Conservation (phyloP, 2,888 invertebrate genomes). For the Timema cristinae region DNA sequence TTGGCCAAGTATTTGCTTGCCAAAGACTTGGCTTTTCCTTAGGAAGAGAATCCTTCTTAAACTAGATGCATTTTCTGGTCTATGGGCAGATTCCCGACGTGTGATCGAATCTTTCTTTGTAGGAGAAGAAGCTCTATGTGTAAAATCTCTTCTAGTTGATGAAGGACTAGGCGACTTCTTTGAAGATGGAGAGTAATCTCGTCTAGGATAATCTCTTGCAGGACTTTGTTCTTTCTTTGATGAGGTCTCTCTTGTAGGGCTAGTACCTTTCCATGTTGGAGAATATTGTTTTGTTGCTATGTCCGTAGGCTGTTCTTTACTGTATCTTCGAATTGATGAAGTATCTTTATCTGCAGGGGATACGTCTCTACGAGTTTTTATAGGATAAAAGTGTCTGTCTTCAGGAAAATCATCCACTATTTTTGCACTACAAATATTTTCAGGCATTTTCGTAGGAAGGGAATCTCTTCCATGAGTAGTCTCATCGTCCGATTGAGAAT, state of each 20-base stretch:
- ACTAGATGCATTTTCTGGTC: slow-evolving; percentile 23
- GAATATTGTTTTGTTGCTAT: slow-evolving; percentile 5
- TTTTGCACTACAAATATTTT: too few relatives aligned
- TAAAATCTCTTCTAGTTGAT: slow-evolving; percentile 18
- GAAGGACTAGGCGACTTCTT: slow-evolving; percentile 15
- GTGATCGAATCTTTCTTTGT: slow-evolving; percentile 46
- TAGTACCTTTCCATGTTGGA: background rate
- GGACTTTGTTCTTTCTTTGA: slow-evolving; percentile 17
- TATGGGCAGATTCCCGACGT: slow-evolving; percentile 7
- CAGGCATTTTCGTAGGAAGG: background rate
- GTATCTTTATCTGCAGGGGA: slow-evolving; percentile 8
- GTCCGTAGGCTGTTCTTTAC: slow-evolving; percentile 16
- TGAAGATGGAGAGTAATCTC: slow-evolving; percentile 17
- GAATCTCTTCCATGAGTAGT: slow-evolving; percentile 13
- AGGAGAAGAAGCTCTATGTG: slow-evolving; percentile 40
- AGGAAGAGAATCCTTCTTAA: slow-evolving; percentile 38
- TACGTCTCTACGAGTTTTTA: background rate
- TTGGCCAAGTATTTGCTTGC: background rate
- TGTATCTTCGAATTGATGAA: background rate
- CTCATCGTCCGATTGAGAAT: background rate
- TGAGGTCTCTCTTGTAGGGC: background rate
- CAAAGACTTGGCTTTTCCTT: slow-evolving; percentile 5
- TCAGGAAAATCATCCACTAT: slow-evolving; percentile 15
- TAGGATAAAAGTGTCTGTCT: slow-evolving; percentile 14
- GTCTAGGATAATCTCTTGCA: slow-evolving; percentile 13